These are phyloP conservation scores for Cosmia trapezina DNA, from an alignment of 2,888 invertebrate species.

Conservation along the genomic window DNA sequence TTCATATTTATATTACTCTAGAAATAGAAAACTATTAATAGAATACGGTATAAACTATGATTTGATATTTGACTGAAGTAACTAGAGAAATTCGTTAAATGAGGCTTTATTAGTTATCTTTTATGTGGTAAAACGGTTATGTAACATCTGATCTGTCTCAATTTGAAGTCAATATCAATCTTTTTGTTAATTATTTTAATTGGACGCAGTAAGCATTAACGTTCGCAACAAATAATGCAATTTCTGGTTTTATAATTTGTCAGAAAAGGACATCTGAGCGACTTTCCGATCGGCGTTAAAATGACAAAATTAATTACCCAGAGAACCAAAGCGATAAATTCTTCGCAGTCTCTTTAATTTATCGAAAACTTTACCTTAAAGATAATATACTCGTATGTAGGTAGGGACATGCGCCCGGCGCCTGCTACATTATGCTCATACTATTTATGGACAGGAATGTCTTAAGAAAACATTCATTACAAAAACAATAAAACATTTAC, in stretches of 20 bases:
- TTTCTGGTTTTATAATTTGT: conserved; percentile 51
- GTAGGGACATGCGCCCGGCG: conserved; percentile 57
- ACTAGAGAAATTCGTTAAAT: not conserved
- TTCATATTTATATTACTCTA: not conserved
- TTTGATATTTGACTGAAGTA: not conserved
- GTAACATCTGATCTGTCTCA: conserved; percentile 19
- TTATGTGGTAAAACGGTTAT: not conserved
- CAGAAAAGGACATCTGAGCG: conserved; percentile 51
- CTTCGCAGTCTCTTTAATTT: conserved; percentile 44
- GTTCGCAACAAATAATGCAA: conserved; percentile 38
- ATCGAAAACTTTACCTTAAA: conserved; percentile 50
- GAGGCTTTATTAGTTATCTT: not conserved
- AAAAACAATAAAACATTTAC: conserved; percentile 72
- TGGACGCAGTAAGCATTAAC: conserved; percentile 39
- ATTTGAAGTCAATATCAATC: conserved; percentile 39
- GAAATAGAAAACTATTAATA: conserved; percentile 9
- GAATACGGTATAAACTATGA: not conserved
- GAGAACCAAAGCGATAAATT: conserved; percentile 40
- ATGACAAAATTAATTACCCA: conserved; percentile 56
- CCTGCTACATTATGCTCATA: conserved; percentile 77
- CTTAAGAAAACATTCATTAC: conserved; percentile 82
- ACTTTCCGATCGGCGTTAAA: conserved; percentile 44
- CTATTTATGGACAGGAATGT: conserved; percentile 88
- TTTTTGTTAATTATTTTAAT: conserved; percentile 50
- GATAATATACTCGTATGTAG: conserved; percentile 40